These are phyloP conservation scores for Thaleichthys pacificus DNA, from an alignment of 2,797 vertebrate genomes.

Conservation along the genomic window DNA sequence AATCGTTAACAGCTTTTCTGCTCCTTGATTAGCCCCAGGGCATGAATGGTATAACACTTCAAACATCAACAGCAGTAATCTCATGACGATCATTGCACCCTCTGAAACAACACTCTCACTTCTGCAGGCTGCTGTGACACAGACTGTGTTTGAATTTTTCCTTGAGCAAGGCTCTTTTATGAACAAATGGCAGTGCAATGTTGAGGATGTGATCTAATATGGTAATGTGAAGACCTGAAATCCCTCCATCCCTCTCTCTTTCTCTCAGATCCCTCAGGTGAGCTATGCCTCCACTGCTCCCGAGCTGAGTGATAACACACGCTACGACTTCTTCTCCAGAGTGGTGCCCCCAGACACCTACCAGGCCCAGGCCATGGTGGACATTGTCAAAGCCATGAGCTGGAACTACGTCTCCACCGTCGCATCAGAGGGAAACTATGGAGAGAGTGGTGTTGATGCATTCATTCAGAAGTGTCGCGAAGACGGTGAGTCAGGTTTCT, in stretches of 20 bases:
- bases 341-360: conserved; percentile 95
- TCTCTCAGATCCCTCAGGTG: conserved; percentile 89
- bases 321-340: conserved; percentile 95
- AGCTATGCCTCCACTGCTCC: conserved; percentile 95
- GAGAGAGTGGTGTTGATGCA: conserved; percentile 92
- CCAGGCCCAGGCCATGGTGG: conserved; percentile 97
- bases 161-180: background rate
- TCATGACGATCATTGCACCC: background rate
- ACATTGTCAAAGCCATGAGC: conserved; percentile 92
- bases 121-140: background rate
- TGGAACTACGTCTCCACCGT: conserved; percentile 97
- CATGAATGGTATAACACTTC: conserved; percentile 20
- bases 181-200: background rate
- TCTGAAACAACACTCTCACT: background rate
- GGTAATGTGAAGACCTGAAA: background rate
- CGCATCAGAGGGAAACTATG: conserved; percentile 94
- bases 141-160: background rate
- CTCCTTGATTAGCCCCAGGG: conserved; percentile 48
- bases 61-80: background rate
- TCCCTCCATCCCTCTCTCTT: background rate
- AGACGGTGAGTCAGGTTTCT: conserved; percentile 81
- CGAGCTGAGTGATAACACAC: conserved; percentile 93
- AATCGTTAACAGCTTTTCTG: conserved; percentile 43
- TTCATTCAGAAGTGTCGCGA: conserved; percentile 95
- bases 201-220: background rate